phyloP scores from a whole-genome alignment of 1,140 invertebrate genomes.

The Scaptodrosophila lebanonensis region DNA sequence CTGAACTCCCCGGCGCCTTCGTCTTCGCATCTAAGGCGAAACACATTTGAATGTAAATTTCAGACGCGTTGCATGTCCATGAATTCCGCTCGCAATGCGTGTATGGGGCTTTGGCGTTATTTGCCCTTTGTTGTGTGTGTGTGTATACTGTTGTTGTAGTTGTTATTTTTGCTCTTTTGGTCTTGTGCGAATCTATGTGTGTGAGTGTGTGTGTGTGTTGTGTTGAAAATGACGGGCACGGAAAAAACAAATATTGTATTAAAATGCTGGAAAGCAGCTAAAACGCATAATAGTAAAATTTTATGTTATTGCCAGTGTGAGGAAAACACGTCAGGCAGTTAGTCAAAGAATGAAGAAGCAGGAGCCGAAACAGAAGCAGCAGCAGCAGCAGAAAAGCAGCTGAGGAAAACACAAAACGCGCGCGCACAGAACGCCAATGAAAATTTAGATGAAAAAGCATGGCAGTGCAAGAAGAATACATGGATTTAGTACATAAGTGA shows the following conservation, averaged over 20 bases:
- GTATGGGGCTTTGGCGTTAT: slow-evolving; percentile 20
- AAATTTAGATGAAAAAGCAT: slow-evolving; percentile 55
- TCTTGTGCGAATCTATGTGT: slow-evolving; percentile 3
- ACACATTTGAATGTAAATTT: slow-evolving; percentile 76
- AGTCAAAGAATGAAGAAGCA: slow-evolving; percentile 51
- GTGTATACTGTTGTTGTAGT: neutral
- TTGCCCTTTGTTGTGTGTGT: slow-evolving; percentile 41
- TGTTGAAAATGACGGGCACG: slow-evolving; percentile 19
- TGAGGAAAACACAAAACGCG: slow-evolving; percentile 33
- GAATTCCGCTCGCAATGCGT: slow-evolving; percentile 51
- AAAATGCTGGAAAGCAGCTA: slow-evolving; percentile 77
- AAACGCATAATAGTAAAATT: slow-evolving; percentile 77
- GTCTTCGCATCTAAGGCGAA: slow-evolving; percentile 71
- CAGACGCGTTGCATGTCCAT: slow-evolving; percentile 72
- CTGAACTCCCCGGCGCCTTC: slow-evolving; percentile 12
- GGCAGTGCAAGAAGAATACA: neutral
- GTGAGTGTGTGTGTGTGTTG: too few relatives aligned
- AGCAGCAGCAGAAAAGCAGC: slow-evolving; percentile 15
- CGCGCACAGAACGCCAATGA: slow-evolving; percentile 52
- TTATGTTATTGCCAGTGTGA: slow-evolving; percentile 76
- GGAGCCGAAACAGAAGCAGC: slow-evolving; percentile 20
- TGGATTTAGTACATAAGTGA: too few relatives aligned
- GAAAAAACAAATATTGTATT: slow-evolving; percentile 73
- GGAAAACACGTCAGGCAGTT: slow-evolving; percentile 75
- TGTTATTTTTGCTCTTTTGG: slow-evolving; percentile 20